Conservation (phyloP, 2,113 vertebrate species). For the Poecilia latipinna region DNA sequence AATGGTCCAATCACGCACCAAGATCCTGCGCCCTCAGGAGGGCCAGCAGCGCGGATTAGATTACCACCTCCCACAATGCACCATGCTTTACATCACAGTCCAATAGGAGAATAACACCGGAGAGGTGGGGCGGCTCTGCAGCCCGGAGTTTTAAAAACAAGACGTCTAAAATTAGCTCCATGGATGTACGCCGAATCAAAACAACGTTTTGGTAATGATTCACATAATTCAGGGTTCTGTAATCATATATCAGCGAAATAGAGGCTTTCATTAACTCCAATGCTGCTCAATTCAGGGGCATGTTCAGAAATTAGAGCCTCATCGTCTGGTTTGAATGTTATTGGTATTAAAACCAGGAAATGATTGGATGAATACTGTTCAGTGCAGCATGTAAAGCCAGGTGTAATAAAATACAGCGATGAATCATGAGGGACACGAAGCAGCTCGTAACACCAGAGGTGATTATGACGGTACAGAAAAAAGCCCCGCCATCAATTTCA, state of each 20-base stretch:
- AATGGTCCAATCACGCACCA: slow-evolving; percentile 67
- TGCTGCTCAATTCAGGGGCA: slow-evolving; percentile 4
- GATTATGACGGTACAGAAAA: slow-evolving; percentile 42
- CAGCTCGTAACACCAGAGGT: slow-evolving; percentile 27
- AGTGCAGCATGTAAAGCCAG: slow-evolving; percentile 5
- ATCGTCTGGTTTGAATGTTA: slow-evolving; percentile 24
- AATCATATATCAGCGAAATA: slow-evolving; percentile 10
- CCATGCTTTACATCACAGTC: slow-evolving; percentile 66
- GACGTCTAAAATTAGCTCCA: slow-evolving; percentile 50
- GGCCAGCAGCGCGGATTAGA: slow-evolving; percentile 70
- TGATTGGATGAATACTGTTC: slow-evolving; percentile 18
- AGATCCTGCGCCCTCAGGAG: slow-evolving; percentile 65
- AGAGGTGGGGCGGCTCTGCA: slow-evolving; percentile 4
- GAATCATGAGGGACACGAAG: slow-evolving; percentile 16
- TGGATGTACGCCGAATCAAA: slow-evolving; percentile 33
- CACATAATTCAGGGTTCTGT: slow-evolving; percentile 8
- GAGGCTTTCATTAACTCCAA: slow-evolving; percentile 1
- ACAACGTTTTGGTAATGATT: slow-evolving; percentile 8
- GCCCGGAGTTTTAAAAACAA: slow-evolving; percentile 19
- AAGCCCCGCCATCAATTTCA: slow-evolving; percentile 26
- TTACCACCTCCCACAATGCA: slow-evolving; percentile 75
- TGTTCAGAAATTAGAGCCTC: slow-evolving; percentile 17
- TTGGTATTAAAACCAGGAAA: slow-evolving; percentile 5
- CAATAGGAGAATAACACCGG: slow-evolving; percentile 49
- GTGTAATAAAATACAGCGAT: slow-evolving; percentile 31